phyloP scores from a whole-genome alignment of 2,113 vertebrate genomes.

The Pachycephala philippinensis region DNA sequence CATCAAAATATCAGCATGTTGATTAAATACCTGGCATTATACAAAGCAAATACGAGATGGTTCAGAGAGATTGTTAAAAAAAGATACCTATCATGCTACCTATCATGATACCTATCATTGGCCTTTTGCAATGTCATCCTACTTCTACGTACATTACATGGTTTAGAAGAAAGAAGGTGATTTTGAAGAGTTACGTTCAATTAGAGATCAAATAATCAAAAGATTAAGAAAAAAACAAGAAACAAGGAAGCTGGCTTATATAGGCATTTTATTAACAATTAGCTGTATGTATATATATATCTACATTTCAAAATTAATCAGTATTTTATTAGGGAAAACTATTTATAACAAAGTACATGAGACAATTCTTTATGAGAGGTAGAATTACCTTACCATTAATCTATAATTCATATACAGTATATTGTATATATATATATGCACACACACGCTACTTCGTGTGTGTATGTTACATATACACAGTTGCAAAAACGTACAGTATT shows the following conservation, averaged over 20 bases:
- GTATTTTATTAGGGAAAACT: constrained; percentile 60
- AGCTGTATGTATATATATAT: constrained; percentile 26
- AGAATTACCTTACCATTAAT: constrained; percentile 70
- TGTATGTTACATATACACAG: constrained; percentile 55
- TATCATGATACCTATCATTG: neutral
- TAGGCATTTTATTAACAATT: constrained; percentile 71
- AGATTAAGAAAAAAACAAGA: neutral
- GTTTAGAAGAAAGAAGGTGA: neutral
- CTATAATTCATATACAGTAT: constrained; percentile 63
- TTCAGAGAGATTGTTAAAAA: neutral
- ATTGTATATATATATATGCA: constrained; percentile 64
- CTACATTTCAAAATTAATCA: constrained; percentile 71
- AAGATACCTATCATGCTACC: too few relatives aligned
- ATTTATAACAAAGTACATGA: constrained; percentile 75
- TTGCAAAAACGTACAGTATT: constrained; percentile 59
- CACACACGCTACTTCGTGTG: constrained; percentile 61
- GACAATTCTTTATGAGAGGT: constrained; percentile 68
- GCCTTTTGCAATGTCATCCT: neutral
- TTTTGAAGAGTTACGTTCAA: neutral
- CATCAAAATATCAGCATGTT: neutral
- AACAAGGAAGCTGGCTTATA: neutral
- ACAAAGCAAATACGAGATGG: neutral
- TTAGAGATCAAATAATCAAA: neutral
- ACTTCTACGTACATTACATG: neutral
- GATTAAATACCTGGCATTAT: neutral